Base-by-base conservation (phyloP, 2,888 invertebrate species). In the Sarcophaga variegata region DNA sequence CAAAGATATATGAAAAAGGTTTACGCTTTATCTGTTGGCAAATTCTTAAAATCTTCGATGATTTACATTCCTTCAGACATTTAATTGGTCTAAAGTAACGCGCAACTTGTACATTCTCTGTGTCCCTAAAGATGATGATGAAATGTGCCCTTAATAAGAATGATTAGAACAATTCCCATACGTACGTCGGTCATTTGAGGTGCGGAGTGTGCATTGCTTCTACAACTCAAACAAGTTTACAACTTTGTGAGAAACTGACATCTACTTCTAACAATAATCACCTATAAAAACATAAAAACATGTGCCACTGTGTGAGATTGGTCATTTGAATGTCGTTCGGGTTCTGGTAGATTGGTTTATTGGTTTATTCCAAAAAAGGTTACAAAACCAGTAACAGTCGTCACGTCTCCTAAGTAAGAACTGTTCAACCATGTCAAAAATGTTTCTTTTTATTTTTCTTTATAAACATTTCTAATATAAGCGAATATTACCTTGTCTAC, bases 301-400 rank as follows among this genome's bases (percentile, higher is more conserved):
- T 77, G 77, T 83, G 83, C 69, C 78, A 75, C 81, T 83, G 83
- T 83, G 74, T 77, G 79, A 67, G 81, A 74, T 83, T 86, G 86
- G 80, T 77, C 83, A 79, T 81, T 84, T 87, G 81, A 72, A 45
- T 69, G 66, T 71, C 66, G 54, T 81, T 84, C 75, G 71, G 80
- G 74, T 79, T 87, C 86, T 86, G 86, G 86, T 86, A 79, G 80
- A 85, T 76, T 82, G 84, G 81, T 87, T 82, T 81, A 77, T 87
- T 87, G 83, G 80, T 80, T 66, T 79, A 70, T 69, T 79, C 75
- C 81, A 70, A 76, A 83, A 74, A 62, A 76, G 63, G 75, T 76
- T 54, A 63, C 76, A 71, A 76, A 66, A 71, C 67, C 70, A 78
- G 70, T 69, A 78, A 87, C 81, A 82, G 81, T 81, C 67, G 81